Conservation (phyloP, 2,888 invertebrate genomes). For the Brachynemurus nebulosus region DNA sequence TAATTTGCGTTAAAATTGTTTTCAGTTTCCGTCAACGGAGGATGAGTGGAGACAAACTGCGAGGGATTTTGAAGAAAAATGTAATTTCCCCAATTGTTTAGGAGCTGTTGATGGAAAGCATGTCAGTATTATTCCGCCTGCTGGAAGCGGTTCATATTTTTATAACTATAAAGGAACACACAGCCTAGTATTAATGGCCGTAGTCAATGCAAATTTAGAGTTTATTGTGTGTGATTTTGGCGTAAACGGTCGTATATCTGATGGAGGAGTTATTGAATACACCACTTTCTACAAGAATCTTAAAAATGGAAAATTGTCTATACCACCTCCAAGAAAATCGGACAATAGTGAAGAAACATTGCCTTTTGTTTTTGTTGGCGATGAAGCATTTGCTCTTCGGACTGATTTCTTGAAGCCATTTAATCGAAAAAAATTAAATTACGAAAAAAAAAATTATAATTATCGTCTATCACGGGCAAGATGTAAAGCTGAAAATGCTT, state of each 20-base stretch:
- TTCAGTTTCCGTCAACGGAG: not conserved
- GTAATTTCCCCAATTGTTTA: conserved; percentile 8
- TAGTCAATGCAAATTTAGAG: conserved; percentile 16
- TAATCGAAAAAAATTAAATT: conserved; percentile 19
- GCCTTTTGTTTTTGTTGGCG: conserved; percentile 21
- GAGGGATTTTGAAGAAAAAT: not conserved
- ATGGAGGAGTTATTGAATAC: conserved; percentile 16
- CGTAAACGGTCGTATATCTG: conserved; percentile 17
- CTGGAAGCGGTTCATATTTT: conserved; percentile 19
- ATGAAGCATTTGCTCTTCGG: conserved; percentile 23
- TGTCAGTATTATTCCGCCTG: no score
- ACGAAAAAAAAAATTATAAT: conserved; percentile 16
- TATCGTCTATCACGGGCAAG: conserved; percentile 19
- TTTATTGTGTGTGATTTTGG: conserved; percentile 15
- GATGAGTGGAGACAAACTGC: not conserved
- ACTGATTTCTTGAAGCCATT: conserved; percentile 22
- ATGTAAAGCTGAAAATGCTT: conserved; percentile 21
- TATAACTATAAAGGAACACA: conserved; percentile 22
- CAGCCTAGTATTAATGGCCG: conserved; percentile 15
- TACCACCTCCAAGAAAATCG: conserved; percentile 9
- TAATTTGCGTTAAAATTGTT: not conserved
- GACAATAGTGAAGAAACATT: not conserved
- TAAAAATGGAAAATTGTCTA: conserved; percentile 8
- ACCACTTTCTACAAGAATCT: conserved; percentile 13
- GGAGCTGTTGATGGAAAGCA: no score